Base-by-base conservation (phyloP, 2,797 vertebrate species). In the Muscicapa comitata region DNA sequence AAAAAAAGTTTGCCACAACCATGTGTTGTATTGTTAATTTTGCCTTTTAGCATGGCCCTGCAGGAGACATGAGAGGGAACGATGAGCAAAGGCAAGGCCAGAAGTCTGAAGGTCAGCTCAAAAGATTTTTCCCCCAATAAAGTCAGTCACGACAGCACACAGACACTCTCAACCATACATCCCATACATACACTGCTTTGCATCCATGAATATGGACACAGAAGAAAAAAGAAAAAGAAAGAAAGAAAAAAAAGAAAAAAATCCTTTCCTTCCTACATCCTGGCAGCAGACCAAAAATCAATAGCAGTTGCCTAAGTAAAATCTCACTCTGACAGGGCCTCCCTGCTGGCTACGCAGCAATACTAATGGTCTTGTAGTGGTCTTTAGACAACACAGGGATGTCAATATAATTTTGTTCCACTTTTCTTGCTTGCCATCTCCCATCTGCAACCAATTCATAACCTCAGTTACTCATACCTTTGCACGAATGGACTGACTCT, bases 391-490 rank as follows among this genome's bases (percentile, higher is more conserved):
- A 95, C 87, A 94, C 90, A 77, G 92, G 87, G 86, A 96, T 98
- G 98, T 98, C 98, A 97, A 98, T 98, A 98, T 88, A 94, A 98
- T 99, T 98, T 97, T 97, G 95, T 98, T 98, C 98, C 97, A 97
- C 98, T 97, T 97, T 97, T 98, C 97, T 96, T 98, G 92, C 97
- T 98, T 96, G 93, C 97, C 97, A 98, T 77, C 91, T 97, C 97
- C 97, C 97, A 98, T 98, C 97, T 98, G 94, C 96, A 98, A 96
- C 93, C 97, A 97, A 96, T 98, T 98, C 93, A 97, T 98, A 98
- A 98, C 97, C 97, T 96, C 73, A 48, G 97, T 96, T 98, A 97
- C 97, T 97, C 97, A 97, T 98, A 98, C 96, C 97, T 98, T 97
- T 96, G 94, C 94, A 96, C 93, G 96, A 95, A 98, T 94, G 96